phyloP scores from a whole-genome alignment of 2,113 vertebrate species.

The Leucopsar rothschildi region DNA sequence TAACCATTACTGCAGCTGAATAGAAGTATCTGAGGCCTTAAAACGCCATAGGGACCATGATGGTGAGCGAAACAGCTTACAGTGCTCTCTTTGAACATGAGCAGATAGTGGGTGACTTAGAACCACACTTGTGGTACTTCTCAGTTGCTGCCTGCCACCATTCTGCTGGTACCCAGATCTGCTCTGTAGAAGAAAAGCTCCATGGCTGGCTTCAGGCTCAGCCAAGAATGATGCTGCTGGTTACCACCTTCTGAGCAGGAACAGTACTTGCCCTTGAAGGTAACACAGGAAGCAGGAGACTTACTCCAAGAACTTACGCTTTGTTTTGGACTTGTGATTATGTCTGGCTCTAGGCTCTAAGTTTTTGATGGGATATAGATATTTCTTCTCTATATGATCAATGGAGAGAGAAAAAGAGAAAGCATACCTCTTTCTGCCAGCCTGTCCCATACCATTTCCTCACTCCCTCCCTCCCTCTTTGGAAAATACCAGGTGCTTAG shows the following conservation, averaged over 20 bases:
- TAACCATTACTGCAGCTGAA: not conserved
- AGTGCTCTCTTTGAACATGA: not conserved
- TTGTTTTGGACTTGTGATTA: not conserved
- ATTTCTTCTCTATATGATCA: not conserved
- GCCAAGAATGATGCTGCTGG: not conserved
- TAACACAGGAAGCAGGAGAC: not conserved
- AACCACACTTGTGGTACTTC: rapidly evolving
- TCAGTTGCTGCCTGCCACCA: not conserved
- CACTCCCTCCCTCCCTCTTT: not conserved
- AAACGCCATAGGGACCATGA: not conserved
- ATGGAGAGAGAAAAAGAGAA: not conserved
- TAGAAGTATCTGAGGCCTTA: not conserved
- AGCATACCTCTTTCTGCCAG: not conserved
- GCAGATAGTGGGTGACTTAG: not conserved
- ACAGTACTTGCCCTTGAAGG: not conserved
- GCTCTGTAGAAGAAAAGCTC: not conserved
- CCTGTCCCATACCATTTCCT: not conserved
- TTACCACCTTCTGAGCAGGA: not conserved
- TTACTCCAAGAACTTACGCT: not conserved
- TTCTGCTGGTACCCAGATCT: not conserved
- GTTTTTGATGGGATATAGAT: not conserved
- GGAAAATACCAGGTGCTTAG: not conserved
- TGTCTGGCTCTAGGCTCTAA: not conserved
- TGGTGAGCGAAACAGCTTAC: not conserved
- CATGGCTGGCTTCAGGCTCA: rapidly evolving